Evolutionary conservation across 1,140 invertebrate genomes (phyloP).

Genomic region (Helicorthomorpha holstii): DNA sequence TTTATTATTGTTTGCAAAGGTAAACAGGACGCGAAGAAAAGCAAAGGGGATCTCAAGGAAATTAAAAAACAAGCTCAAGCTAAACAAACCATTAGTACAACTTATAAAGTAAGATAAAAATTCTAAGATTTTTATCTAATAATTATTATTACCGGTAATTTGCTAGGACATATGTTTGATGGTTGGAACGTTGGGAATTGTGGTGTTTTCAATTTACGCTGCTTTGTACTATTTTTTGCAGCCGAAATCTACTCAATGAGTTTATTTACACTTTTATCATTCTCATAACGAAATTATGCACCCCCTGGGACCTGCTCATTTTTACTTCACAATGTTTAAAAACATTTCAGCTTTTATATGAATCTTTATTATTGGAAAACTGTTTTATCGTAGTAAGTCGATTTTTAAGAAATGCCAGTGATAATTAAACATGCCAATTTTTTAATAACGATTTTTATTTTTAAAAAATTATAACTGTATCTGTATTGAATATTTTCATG

Average conservation of each 20-base stretch:
- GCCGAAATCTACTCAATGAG: neutral
- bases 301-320: neutral
- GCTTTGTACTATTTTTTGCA: slow-evolving; percentile 6
- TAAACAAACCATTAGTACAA: slow-evolving; percentile 8
- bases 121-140: neutral
- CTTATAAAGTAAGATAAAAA: slow-evolving; percentile 8
- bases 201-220: slow-evolving; percentile 7
- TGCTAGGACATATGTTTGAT: slow-evolving; percentile 9
- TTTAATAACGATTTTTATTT: neutral
- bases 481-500: neutral
- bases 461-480: neutral
- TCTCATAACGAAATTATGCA: neutral
- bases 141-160: neutral
- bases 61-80: slow-evolving; percentile 6
- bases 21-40: slow-evolving; percentile 11
- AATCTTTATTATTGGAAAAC: too few relatives aligned
- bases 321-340: neutral
- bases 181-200: slow-evolving; percentile 6
- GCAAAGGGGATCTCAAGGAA: slow-evolving; percentile 6
- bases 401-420: neutral
- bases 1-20: slow-evolving; percentile 20
- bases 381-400: too few relatives aligned
- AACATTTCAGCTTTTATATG: neutral
- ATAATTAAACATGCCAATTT: neutral
- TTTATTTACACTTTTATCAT: neutral